Percentiles rank a stretch among this genome's conserved stretches.
phyloP scores from a whole-genome alignment of 2,888 invertebrate species.

The Nymphalis urticae region DNA sequence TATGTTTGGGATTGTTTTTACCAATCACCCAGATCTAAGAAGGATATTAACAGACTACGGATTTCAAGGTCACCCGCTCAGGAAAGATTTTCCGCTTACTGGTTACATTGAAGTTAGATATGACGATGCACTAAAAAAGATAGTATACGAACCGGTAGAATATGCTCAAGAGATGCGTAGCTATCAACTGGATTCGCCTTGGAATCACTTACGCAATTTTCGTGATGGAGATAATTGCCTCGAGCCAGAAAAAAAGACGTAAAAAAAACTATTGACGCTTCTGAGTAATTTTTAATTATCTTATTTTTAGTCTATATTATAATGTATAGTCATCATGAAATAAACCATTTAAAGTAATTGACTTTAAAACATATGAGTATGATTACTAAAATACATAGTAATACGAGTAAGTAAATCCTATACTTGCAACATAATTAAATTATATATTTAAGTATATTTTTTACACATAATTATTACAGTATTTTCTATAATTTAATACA shows the following conservation, averaged over 20 bases:
- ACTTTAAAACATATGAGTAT: no score
- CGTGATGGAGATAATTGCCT: slow-evolving; percentile 58
- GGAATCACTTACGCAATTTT: slow-evolving; percentile 67
- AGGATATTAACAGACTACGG: slow-evolving; percentile 73
- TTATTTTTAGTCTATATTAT: neutral
- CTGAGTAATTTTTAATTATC: neutral
- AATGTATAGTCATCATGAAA: no score
- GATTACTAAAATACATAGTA: no score
- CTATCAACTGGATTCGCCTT: slow-evolving; percentile 63
- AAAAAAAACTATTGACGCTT: neutral
- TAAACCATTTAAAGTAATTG: no score
- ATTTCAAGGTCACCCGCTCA: slow-evolving; percentile 69
- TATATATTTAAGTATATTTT: no score
- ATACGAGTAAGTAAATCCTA: no score
- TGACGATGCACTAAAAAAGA: slow-evolving; percentile 70
- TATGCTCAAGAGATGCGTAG: slow-evolving; percentile 63
- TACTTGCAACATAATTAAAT: no score
- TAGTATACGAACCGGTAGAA: slow-evolving; percentile 73
- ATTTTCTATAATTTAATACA: no score
- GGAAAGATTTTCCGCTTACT: slow-evolving; percentile 71
- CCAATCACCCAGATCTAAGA: slow-evolving; percentile 71
- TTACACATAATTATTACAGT: no score
- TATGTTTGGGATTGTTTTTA: slow-evolving; percentile 70
- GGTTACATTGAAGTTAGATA: slow-evolving; percentile 73
- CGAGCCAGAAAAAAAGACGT: slow-evolving; percentile 33